Base-by-base conservation (phyloP, 35 echinoderm and acorn worm genomes). In the Strongylocentrotus purpuratus region DNA sequence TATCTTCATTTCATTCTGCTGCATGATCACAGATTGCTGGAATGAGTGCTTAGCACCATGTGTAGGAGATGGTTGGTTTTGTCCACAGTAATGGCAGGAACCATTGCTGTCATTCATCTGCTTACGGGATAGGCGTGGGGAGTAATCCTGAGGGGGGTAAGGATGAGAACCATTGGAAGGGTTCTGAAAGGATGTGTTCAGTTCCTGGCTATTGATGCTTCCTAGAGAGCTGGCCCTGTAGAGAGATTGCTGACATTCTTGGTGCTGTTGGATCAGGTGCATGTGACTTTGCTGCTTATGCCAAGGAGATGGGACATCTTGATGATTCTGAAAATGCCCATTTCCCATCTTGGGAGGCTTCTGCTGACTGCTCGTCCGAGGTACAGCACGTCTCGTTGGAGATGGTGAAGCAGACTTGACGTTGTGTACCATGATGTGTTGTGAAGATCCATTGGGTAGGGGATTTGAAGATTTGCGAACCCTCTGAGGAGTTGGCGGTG, bases 21-120 rank as follows among this genome's bases (percentile, higher is more conserved):
- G 41, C 86, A 71, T 95, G 88, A 92, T 86, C 1, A 90, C 48
- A 60, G 95, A 87, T 70, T 88, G 59, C 25, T 92, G 95, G 88
- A 58, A 85, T 59, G 65, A 17, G 90, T 86, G 48, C 86, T 88
- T 55, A 96, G 86, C 31, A 95, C 96, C 60, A 95, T 96, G 31
- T 96, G 92, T 41, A 33, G 96, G 85, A 33, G 88, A 55, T 85
- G 85, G 85, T 94, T 88, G 87, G 93, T 88, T 18, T 15, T 94
- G 22, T 58, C 95, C 91, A 95, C 94, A 87, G 78, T 47, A 46
- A 32, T 93, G 91, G 46, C 91, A 93, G 15, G 91, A 50, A 22
- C 33, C 1, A 58, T 32, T 58, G 46, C 91, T 93, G 5, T 58
- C 48, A 11, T 50, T 18, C 48, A 50, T 33, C 48, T 93, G 91